Conservation (phyloP, 2,797 vertebrate genomes). For the Pseudochaenichthys georgianus region DNA sequence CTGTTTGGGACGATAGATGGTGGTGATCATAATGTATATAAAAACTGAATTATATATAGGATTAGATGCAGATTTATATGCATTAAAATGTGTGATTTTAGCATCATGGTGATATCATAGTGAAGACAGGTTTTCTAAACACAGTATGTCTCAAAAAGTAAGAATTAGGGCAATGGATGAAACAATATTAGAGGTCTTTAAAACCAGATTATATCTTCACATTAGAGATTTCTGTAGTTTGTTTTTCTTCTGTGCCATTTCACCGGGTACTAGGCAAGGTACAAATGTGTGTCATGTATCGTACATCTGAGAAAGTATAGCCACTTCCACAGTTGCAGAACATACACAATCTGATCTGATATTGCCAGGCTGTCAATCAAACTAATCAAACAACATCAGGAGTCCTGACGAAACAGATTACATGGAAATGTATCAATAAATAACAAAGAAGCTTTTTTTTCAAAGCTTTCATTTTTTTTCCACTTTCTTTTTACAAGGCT, state of each 20-base stretch:
- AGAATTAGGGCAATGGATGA: not conserved
- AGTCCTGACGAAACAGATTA: not conserved
- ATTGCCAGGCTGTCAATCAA: not conserved
- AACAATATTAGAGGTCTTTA: not conserved
- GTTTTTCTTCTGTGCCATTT: not conserved
- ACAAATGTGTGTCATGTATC: not conserved
- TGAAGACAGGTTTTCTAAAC: slow-evolving; percentile 7
- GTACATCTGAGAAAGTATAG: not conserved
- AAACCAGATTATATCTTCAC: no score
- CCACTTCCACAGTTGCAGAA: not conserved
- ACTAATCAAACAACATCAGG: not conserved
- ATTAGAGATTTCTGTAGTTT: no score
- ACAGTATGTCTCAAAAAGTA: not conserved
- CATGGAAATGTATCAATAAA: not conserved
- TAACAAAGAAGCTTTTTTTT: not conserved
- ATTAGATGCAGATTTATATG: slow-evolving; percentile 11
- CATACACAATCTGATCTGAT: not conserved
- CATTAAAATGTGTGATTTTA: slow-evolving; percentile 17
- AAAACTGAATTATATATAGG: not conserved
- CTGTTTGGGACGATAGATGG: slow-evolving; percentile 18
- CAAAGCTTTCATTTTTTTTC: slow-evolving; percentile 1
- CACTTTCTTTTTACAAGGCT: not conserved
- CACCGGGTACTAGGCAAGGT: not conserved
- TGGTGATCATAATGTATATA: slow-evolving; percentile 5
- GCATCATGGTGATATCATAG: slow-evolving; percentile 2